These are phyloP conservation scores for Ceratina calcarata DNA, from an alignment of 1,140 invertebrate genomes.

Conservation along the genomic window DNA sequence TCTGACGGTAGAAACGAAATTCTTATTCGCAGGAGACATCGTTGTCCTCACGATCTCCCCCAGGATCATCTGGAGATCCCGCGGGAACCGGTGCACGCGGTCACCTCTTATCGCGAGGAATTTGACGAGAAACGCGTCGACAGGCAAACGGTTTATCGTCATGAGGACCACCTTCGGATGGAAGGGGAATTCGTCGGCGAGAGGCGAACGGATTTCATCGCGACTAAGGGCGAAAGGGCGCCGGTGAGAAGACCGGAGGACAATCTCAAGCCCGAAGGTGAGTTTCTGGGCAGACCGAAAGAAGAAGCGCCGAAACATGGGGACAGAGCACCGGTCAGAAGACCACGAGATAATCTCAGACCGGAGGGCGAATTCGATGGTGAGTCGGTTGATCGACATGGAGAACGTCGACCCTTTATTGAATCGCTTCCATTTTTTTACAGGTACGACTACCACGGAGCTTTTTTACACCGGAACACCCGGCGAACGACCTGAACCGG, in stretches of 20 bases:
- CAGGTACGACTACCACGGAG: constrained; percentile 80
- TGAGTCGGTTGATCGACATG: constrained; percentile 8
- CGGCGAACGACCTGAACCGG: constrained; percentile 84
- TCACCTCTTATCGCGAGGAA: constrained; percentile 84
- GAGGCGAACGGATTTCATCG: constrained; percentile 76
- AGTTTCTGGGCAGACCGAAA: constrained; percentile 80
- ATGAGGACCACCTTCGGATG: constrained; percentile 81
- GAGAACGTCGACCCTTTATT: not conserved
- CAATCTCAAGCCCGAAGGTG: constrained; percentile 79
- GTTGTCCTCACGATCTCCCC: constrained; percentile 83
- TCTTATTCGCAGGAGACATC: constrained; percentile 81
- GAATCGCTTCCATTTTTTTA: constrained; percentile 72
- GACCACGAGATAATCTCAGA: constrained; percentile 81
- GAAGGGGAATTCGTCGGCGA: constrained; percentile 82
- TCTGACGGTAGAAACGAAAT: not conserved
- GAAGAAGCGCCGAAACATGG: constrained; percentile 61
- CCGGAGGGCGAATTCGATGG: constrained; percentile 82
- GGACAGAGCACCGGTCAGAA: constrained; percentile 64
- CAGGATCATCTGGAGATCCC: constrained; percentile 82
- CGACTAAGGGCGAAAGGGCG: constrained; percentile 76
- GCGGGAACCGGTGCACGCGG: constrained; percentile 79
- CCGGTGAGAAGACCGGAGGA: constrained; percentile 78
- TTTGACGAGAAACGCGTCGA: constrained; percentile 85
- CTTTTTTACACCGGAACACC: constrained; percentile 85
- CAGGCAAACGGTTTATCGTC: constrained; percentile 70